Base-by-base conservation (phyloP, 2,797 vertebrate genomes). In the Sebastes elongatus region DNA sequence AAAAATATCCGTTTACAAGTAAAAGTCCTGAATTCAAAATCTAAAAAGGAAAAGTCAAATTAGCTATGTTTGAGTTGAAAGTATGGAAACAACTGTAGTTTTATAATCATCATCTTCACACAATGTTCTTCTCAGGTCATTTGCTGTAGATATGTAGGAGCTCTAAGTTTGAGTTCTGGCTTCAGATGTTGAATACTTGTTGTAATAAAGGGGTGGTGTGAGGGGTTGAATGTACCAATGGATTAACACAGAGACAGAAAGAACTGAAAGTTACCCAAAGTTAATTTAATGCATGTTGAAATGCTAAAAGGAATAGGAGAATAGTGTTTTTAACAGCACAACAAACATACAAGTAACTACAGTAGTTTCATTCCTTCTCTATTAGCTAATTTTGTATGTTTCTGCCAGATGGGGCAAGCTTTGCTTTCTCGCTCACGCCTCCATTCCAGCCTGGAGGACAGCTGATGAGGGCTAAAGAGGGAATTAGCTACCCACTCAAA, bases 401-500 rank as follows among this genome's bases (percentile, higher is more conserved):
- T 68, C 71, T 86, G 82, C 82, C 95, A 95, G 93, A 95, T 93
- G 94, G 89, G 80, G 83, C 80, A 33, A 84, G 94, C 91, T 95
- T 94, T 92, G 92, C 82, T 91, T 89, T 85, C 77, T 91, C 60
- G 65, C 85, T 91, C 86, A 81, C 81, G 46, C 89, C 82, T 94
- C 88, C 90, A 63, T 85, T 69, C 38, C 74, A 79, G 88, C 86
- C 92, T 22, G 32, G 56, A 86, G 82, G 89, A 90, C 94, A 95
- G 96, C 94, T 94, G 94, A 95, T 88, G 91, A 93, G 93, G 75
- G 88, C 93, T 96, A 95, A 96, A 94, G 86, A 84, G 85, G 89
- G 92, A 92, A 96, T 96, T 96, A 97, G 92, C 93, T 70, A 78
- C 89, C 93, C 87, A 90, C 94, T 96, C 96, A 95, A 96, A 96